A percentile compares a stretch with the other conserved stretches of the same genome.
Conservation (phyloP, 2,113 vertebrate species). For the Podarcis raffonei region DNA sequence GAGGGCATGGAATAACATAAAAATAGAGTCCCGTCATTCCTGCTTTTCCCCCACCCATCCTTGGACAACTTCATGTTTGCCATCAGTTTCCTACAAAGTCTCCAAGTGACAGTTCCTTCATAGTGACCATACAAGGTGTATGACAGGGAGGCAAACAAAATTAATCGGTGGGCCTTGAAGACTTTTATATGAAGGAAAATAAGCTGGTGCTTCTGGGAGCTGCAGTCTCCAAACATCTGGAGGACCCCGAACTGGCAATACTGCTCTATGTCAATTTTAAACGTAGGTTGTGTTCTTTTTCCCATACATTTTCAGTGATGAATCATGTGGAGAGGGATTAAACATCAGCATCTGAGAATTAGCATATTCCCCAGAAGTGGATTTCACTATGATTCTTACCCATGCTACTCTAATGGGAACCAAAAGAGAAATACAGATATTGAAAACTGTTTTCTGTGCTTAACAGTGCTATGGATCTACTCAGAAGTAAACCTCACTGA, state of each 20-base stretch:
- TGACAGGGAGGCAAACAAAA: constrained; percentile 67
- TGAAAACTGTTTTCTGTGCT: not conserved
- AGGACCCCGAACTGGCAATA: not conserved
- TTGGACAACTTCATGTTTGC: constrained; percentile 67
- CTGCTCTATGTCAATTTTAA: not conserved
- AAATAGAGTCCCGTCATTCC: no score
- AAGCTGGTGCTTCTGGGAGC: not conserved
- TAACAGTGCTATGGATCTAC: not conserved
- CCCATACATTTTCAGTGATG: not conserved
- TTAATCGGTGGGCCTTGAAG: constrained; percentile 49
- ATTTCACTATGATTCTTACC: not conserved
- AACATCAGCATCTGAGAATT: not conserved
- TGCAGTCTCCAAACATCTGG: no score
- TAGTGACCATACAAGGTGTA: constrained; percentile 87
- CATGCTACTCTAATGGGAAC: not conserved
- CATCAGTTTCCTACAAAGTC: constrained; percentile 91
- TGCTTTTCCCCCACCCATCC: no score
- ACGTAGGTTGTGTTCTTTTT: not conserved
- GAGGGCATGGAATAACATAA: no score
- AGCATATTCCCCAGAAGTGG: not conserved
- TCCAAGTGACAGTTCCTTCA: constrained; percentile 86
- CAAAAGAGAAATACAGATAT: not conserved
- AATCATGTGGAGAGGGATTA: not conserved
- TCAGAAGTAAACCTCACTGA: no score
- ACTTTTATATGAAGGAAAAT: constrained; percentile 21